A percentile compares a stretch with the other conserved stretches of the same genome.
Evolutionary conservation across 64 coral and sea anemone genomes (phyloP).

Genomic region (Actinia tenebrosa): DNA sequence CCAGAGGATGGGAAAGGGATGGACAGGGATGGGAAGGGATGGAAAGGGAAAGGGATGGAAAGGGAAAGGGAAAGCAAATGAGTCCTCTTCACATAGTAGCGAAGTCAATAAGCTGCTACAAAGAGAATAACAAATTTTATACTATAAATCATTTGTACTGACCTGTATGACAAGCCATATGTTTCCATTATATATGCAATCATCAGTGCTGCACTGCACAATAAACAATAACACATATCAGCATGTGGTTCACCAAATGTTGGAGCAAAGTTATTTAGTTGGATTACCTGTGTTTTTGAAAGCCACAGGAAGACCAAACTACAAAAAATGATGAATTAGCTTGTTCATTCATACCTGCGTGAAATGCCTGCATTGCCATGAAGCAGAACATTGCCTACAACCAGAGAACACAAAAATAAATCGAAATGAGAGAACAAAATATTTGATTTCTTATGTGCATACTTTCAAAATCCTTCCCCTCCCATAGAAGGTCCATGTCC

Average conservation of each 20-base stretch:
- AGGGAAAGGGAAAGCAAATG: too few species aligned
- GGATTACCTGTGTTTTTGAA: neutral
- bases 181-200: constrained; percentile 99
- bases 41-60: too few species aligned
- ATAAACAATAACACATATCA: neutral
- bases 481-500: too few species aligned
- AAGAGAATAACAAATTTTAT: too few species aligned
- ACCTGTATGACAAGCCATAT: constrained; percentile 95
- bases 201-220: constrained; percentile 82
- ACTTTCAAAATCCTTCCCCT: too few species aligned
- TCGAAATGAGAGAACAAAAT: neutral
- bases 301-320: neutral
- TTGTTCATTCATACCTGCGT: constrained; percentile 56
- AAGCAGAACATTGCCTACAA: constrained; percentile 74
- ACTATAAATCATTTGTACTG: neutral
- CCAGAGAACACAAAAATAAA: neutral
- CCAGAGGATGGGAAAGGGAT: too few species aligned
- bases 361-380: constrained; percentile 99
- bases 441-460: too few species aligned
- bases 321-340: neutral
- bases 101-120: too few species aligned
- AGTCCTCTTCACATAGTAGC: too few species aligned
- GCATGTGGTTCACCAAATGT: neutral
- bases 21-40: too few species aligned
- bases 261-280: neutral